Percentiles rank a stretch among this genome's conserved stretches.
Conservation (phyloP, 2,888 invertebrate genomes). For the Rambutsinella grinnellia region DNA sequence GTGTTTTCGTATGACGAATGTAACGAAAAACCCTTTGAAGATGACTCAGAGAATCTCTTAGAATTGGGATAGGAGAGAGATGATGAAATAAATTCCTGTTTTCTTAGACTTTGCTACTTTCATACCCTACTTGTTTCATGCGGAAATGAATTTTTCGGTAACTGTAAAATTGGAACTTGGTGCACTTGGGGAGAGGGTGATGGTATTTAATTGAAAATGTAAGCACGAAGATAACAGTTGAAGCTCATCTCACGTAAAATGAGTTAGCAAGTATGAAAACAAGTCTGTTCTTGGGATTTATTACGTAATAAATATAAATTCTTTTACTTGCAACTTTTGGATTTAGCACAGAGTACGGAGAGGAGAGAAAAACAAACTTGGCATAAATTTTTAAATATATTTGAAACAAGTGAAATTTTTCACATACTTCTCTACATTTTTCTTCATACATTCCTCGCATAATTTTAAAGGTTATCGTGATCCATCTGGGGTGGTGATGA, state of each 20-base stretch:
- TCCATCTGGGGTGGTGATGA: neutral
- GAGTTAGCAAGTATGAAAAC: neutral
- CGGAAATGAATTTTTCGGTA: conserved; percentile 52
- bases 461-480: conserved; percentile 5
- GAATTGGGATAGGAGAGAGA: too few relatives aligned
- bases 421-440: neutral
- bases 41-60: too few relatives aligned
- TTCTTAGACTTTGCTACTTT: neutral
- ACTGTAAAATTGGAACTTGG: conserved; percentile 48
- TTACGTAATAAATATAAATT: conserved; percentile 39
- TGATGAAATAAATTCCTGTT: too few relatives aligned
- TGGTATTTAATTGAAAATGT: neutral
- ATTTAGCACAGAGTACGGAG: conserved; percentile 15
- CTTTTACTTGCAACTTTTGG: conserved; percentile 47
- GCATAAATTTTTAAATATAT: conserved; percentile 20
- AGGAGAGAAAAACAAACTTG: conserved; percentile 17
- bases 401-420: conserved; percentile 38
- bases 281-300: neutral
- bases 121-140: conserved; percentile 19
- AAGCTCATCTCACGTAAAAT: conserved; percentile 9
- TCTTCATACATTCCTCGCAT: too few relatives aligned
- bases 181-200: neutral
- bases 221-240: neutral
- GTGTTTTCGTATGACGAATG: too few relatives aligned
- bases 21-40: neutral